These are phyloP conservation scores for Prochilodus magdalenae DNA, from an alignment of 2,113 vertebrate genomes.

Conservation along the genomic window DNA sequence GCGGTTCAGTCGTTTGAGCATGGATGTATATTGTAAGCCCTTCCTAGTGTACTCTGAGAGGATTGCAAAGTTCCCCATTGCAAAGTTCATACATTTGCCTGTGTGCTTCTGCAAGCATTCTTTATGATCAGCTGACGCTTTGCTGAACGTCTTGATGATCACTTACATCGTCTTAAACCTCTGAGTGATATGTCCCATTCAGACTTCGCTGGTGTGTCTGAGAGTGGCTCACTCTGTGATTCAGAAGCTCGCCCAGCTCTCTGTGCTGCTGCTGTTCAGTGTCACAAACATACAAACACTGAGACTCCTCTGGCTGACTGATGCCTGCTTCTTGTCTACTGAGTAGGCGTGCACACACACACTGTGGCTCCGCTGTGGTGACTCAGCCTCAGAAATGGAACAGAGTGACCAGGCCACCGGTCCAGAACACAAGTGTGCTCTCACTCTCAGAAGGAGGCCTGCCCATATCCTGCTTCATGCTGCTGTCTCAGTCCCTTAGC, in stretches of 20 bases:
- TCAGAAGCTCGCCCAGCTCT: not conserved
- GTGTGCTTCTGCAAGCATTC: too few species aligned
- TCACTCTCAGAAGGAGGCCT: not conserved
- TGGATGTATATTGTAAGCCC: too few species aligned
- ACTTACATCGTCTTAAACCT: too few species aligned
- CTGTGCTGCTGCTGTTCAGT: not conserved
- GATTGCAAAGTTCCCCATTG: too few species aligned
- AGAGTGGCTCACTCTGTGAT: too few species aligned
- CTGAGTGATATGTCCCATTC: too few species aligned
- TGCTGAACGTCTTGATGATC: too few species aligned
- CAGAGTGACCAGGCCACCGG: slow-evolving; percentile 2
- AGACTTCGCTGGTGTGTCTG: not conserved
- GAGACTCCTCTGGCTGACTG: not conserved
- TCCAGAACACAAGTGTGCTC: not conserved
- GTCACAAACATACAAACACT: not conserved
- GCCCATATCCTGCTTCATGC: slow-evolving; percentile 11
- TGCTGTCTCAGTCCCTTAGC: not conserved
- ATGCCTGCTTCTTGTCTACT: not conserved
- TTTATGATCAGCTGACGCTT: not conserved
- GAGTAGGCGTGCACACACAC: not conserved
- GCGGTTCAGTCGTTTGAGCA: too few species aligned
- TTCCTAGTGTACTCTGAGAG: too few species aligned
- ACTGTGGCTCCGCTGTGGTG: not conserved
- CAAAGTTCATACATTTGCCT: too few species aligned
- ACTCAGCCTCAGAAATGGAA: slow-evolving; percentile 19